Base-by-base conservation (phyloP, 2,888 invertebrate genomes). In the Andrena dorsata region DNA sequence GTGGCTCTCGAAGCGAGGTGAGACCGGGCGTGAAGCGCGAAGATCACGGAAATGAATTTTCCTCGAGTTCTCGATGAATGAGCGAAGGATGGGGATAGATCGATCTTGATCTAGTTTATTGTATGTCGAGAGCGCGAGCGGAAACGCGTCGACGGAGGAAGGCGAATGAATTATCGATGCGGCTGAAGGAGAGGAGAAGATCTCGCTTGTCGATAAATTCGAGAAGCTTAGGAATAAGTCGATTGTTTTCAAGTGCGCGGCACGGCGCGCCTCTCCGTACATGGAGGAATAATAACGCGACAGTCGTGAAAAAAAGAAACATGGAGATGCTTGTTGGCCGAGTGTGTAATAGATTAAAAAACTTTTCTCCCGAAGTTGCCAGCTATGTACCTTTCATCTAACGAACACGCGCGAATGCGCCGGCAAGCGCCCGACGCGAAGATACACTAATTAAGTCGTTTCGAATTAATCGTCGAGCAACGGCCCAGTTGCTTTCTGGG, bases 361-460 rank as follows among this genome's bases (percentile, higher is more conserved):
- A 69, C 60, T 81, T 78, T 61, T 47, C 30, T 35, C 78, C 0
- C 69, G 35, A 69, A 81, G 69, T 78, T 77, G 16, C 30, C 26
- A 0, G 60, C 73, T 0, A 16, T 16, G 41, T 41, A 41, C 41
- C 41, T 56, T 56, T 41, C 74, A 41, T 7, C 66, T 77, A 84
- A 86, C 80, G 79, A 72, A 60, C 56, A 41, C 35, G 26, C 69
- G 47, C 66, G 60, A 71, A 80, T 68, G 68, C 74, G 49, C 26
- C 41, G 23, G 68, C 35, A 13, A 66, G 8, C 53, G 53, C 26
- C 47, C 47, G 64, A 69, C 74, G 64, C 77, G 41, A 86, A 83
- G 80, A 66, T 83, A 84, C 72, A 63, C 86, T 80, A 82, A 86
- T 82, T 84, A 82, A 86, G 76, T 65, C 74, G 68, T 84, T 86